Evolutionary conservation across 2,113 vertebrate species (phyloP), one percentile per base, ranked within the genome.

Genomic region (Circaetus cinerascens): DNA sequence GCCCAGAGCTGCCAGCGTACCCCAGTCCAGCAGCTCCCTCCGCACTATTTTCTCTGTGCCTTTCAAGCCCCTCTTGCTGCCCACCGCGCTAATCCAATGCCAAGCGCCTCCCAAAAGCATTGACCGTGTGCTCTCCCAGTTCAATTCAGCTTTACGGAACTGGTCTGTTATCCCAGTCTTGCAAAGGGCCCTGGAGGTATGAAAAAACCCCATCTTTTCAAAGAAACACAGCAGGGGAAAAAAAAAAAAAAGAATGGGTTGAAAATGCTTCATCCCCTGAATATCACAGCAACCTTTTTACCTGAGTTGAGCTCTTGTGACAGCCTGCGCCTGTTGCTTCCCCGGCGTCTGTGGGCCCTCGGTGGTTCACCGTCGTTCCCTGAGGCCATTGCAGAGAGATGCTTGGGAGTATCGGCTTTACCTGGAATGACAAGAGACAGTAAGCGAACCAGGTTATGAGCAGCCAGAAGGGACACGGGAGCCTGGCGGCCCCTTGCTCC

Each of bases 361-460:
- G 26, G 32, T 22, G 81, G 53, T 32, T 95, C 93, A 4, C 64
- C 41, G 4, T 81, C 41, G 3, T 67, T 64, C 93, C 95, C 91
- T 5, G 97, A 95, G 73, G 96, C 96, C 97, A 97, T 97, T 1
- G 92, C 94, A 69, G 92, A 84, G 64, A 21, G 68, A 66, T 60
- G 15, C 71, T 85, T 14, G 51, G 71, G 69, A n/a, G 20, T 2
- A 22, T 38, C 66, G 18, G 48, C 34, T 15, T 67, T 41, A 83
- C 93, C 97, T 97, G 93, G 30, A 88, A 45, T 0, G 4, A 68
- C 0, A 5, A 55, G 15, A 64, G 55, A 17, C 5, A 3, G 25
- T 66, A 13, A 72, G 40, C 3, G 30, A 11, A 11, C 5, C 5
- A 26, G 41, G 46, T 40, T 6, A 15, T 2, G 38, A 48, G 62